Evolutionary conservation across 2,888 invertebrate species (phyloP).

Genomic region (Smittia sp.): DNA sequence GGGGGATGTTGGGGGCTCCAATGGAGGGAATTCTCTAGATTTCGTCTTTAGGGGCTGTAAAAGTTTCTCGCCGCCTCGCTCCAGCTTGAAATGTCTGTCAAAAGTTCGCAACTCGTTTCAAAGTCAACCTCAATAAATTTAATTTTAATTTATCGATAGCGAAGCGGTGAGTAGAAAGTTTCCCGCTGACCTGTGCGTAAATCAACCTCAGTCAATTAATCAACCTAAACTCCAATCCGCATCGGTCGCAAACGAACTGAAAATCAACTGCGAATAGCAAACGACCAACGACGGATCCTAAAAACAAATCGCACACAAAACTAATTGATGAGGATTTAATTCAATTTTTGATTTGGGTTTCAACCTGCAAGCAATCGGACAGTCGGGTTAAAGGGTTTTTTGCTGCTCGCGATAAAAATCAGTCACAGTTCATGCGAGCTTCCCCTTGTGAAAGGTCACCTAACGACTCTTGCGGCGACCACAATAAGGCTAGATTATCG

Average conservation of each 20-base stretch:
- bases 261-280: too few relatives aligned
- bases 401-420: background rate
- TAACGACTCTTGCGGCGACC: background rate
- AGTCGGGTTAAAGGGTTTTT: background rate
- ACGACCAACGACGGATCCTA: too few relatives aligned
- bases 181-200: too few relatives aligned
- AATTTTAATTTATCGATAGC: too few relatives aligned
- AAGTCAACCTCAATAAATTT: too few relatives aligned
- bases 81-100: background rate
- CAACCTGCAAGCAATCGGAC: background rate
- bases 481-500: background rate
- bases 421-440: too few relatives aligned
- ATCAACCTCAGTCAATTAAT: too few relatives aligned
- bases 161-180: too few relatives aligned
- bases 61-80: background rate
- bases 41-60: background rate
- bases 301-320: background rate
- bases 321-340: constrained; percentile 6
- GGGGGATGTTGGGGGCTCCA: constrained; percentile 21
- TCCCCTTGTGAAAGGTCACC: too few relatives aligned
- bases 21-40: background rate
- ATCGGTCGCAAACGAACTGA: too few relatives aligned
- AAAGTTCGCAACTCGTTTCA: background rate
- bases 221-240: too few relatives aligned
- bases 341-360: background rate